Conservation (phyloP, 1,140 invertebrate genomes). For the Conus betulinus region DNA sequence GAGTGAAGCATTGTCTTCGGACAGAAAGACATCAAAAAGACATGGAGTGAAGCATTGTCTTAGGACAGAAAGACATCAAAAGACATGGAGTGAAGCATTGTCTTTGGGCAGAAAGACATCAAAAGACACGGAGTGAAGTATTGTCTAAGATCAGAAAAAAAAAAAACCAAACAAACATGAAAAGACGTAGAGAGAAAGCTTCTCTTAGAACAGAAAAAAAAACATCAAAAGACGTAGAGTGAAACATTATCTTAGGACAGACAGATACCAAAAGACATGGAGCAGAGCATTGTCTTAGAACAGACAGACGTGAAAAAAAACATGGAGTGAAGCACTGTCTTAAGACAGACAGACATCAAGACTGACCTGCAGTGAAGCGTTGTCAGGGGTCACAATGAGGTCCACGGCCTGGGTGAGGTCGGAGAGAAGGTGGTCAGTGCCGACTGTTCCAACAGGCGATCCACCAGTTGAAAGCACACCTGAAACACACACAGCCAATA, state of each 20-base stretch:
- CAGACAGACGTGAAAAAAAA: conserved; percentile 30
- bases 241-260: no score
- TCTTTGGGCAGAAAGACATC: no score
- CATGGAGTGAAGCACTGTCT: conserved; percentile 15
- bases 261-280: neutral
- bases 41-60: no score
- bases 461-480: conserved; percentile 84
- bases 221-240: no score
- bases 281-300: neutral
- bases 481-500: conserved; percentile 62
- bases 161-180: neutral
- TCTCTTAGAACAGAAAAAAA: neutral
- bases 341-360: neutral
- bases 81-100: no score
- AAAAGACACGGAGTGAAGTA: no score
- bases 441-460: conserved; percentile 82
- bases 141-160: no score
- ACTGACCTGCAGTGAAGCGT: conserved; percentile 83
- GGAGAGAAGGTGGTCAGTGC: conserved; percentile 69
- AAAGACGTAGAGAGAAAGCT: neutral
- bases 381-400: conserved; percentile 82
- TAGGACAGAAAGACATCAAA: no score
- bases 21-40: no score
- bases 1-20: no score
- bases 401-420: conserved; percentile 74